phyloP scores from a whole-genome alignment of 1,140 invertebrate species.

The Ceratina australensis region DNA sequence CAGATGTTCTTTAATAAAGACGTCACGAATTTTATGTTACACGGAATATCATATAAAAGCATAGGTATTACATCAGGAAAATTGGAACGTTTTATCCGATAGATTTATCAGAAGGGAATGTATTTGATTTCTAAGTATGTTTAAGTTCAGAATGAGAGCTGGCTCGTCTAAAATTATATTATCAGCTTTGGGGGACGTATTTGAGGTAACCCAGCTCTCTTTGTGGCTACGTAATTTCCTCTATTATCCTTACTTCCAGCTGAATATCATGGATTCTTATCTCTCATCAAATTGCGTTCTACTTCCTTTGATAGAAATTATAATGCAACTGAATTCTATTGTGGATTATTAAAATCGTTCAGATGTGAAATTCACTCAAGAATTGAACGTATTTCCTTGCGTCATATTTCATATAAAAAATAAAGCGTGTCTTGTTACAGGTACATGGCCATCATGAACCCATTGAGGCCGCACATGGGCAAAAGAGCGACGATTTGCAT shows the following conservation, averaged over 20 bases:
- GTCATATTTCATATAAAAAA: no score
- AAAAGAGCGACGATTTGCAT: conserved; percentile 89
- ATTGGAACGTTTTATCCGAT: no score
- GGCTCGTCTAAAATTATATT: conserved; percentile 8
- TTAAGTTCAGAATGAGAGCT: neutral
- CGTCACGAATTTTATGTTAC: no score
- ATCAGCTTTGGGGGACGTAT: neutral
- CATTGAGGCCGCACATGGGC: conserved; percentile 91
- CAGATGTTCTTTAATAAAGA: neutral
- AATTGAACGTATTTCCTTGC: no score
- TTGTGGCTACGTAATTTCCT: neutral
- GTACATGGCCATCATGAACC: conserved; percentile 96
- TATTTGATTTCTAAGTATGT: neutral
- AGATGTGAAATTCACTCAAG: no score
- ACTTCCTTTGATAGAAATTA: neutral
- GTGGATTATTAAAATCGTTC: neutral
- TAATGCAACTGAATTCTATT: neutral
- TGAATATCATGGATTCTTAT: no score
- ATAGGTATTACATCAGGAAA: no score
- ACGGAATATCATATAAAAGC: no score
- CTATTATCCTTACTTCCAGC: neutral
- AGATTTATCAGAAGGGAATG: no score
- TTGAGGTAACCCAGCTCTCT: neutral
- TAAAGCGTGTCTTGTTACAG: conserved; percentile 80
- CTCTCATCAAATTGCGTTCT: neutral